Percentiles rank a stretch among this genome's conserved stretches.
Evolutionary conservation across 2,888 invertebrate genomes (phyloP).

Genomic region (Microctonus hyperodae): DNA sequence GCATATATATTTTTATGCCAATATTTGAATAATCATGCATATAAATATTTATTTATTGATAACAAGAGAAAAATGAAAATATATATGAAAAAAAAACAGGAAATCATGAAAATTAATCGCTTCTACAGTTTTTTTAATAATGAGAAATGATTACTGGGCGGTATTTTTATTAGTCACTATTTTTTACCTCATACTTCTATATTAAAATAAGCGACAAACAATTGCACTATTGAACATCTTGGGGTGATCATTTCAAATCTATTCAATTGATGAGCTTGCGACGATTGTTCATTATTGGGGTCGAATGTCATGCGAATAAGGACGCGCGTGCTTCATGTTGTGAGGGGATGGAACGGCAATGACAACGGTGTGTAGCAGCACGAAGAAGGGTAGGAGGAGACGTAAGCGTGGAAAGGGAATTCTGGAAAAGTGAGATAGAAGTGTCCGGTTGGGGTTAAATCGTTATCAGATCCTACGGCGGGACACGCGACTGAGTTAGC

Average conservation of each 20-base stretch:
- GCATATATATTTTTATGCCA: too few species aligned
- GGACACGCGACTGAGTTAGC: slow-evolving; percentile 59
- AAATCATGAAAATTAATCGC: too few species aligned
- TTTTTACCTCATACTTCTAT: too few species aligned
- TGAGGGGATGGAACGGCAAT: slow-evolving; percentile 31
- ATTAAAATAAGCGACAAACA: too few species aligned
- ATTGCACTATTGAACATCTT: too few species aligned
- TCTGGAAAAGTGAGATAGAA: slow-evolving; percentile 39
- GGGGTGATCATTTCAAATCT: too few species aligned
- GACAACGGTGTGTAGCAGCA: slow-evolving; percentile 30
- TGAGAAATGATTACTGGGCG: too few species aligned
- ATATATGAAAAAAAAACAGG: background rate
- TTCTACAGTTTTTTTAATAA: too few species aligned
- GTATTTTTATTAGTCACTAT: too few species aligned
- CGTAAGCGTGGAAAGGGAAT: slow-evolving; percentile 26
- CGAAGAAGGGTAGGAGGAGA: slow-evolving; percentile 14
- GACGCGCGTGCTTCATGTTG: slow-evolving; percentile 18
- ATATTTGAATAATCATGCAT: too few species aligned
- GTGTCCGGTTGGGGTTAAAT: slow-evolving; percentile 46
- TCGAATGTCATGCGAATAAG: slow-evolving; percentile 40
- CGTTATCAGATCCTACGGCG: slow-evolving; percentile 60
- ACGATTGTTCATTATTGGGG: slow-evolving; percentile 49
- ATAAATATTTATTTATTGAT: too few species aligned
- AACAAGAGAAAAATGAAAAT: background rate
- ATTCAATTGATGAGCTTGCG: background rate